These are phyloP conservation scores for Spheniscus mendiculus DNA, from an alignment of 2,113 vertebrate genomes.

Conservation along the genomic window DNA sequence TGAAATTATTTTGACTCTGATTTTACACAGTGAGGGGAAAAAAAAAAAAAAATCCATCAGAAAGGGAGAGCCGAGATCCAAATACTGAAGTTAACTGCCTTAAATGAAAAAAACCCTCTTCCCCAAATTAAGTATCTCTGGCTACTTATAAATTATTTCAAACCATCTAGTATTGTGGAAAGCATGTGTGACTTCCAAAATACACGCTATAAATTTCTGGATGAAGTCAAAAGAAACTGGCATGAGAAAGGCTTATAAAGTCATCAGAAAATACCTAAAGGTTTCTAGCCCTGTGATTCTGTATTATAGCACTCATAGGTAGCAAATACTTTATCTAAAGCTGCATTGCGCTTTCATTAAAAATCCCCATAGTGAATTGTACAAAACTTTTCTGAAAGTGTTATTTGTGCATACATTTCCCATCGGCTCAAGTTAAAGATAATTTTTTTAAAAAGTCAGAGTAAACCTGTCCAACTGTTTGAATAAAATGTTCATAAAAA, in stretches of 20 bases:
- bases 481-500: background rate
- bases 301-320: background rate
- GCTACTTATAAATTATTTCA: background rate
- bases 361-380: background rate
- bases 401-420: background rate
- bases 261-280: background rate
- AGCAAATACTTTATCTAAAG: background rate
- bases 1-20: background rate
- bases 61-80: background rate
- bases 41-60: background rate
- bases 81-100: background rate
- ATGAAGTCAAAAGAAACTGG: background rate
- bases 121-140: background rate
- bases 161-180: background rate
- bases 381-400: background rate
- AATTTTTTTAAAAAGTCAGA: background rate
- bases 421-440: background rate
- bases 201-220: background rate
- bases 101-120: background rate
- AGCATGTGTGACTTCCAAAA: background rate
- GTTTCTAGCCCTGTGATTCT: background rate
- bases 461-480: background rate
- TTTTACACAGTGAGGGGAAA: background rate
- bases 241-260: background rate
- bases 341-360: background rate